These are phyloP conservation scores for Tetragnatha montana DNA, from an alignment of 2,888 invertebrate genomes.

Conservation along the genomic window DNA sequence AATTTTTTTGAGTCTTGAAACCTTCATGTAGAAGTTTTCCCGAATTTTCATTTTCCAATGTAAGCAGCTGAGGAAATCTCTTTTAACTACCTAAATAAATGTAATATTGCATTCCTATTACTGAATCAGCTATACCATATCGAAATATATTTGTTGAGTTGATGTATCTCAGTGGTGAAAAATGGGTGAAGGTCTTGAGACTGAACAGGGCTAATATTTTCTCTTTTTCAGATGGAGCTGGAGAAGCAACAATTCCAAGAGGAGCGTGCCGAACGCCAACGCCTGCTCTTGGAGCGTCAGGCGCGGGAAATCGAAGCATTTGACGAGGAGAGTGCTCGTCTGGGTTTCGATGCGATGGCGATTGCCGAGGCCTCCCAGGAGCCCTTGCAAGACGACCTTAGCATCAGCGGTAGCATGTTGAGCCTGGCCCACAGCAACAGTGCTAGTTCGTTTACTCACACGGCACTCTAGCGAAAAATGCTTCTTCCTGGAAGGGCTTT, in stretches of 20 bases:
- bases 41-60: no score
- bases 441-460: slow-evolving; percentile 79
- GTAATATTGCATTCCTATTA: not conserved
- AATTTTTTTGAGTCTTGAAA: no score
- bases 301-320: slow-evolving; percentile 93
- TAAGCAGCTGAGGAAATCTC: no score
- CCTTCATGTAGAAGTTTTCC: no score
- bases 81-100: no score
- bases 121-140: slow-evolving; percentile 9
- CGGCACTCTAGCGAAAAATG: slow-evolving; percentile 71
- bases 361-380: slow-evolving; percentile 93
- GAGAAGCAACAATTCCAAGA: slow-evolving; percentile 93
- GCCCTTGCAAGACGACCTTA: slow-evolving; percentile 88
- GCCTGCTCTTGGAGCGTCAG: slow-evolving; percentile 91
- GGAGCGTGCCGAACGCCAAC: slow-evolving; percentile 92
- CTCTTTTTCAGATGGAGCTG: slow-evolving; percentile 86
- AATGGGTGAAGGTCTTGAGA: not conserved
- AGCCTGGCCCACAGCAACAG: slow-evolving; percentile 97
- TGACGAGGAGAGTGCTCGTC: slow-evolving; percentile 93
- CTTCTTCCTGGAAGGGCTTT: slow-evolving; percentile 16
- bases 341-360: slow-evolving; percentile 93
- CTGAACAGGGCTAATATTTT: not conserved
- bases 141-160: no score
- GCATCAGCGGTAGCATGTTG: slow-evolving; percentile 92
- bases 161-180: no score